Evolutionary conservation across 2,113 vertebrate genomes (phyloP).

Genomic region (Oceanites oceanicus): DNA sequence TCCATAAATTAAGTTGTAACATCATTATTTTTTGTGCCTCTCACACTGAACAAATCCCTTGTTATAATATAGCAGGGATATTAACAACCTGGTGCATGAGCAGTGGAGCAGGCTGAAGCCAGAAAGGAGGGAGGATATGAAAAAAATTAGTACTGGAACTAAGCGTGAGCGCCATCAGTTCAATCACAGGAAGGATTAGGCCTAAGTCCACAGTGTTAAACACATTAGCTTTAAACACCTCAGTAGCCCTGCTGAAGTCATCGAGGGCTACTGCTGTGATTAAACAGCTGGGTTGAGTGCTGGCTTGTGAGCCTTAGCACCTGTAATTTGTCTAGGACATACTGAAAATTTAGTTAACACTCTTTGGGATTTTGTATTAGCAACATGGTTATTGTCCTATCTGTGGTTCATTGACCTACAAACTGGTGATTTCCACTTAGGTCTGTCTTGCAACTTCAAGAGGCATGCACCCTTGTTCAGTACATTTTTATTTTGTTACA

Average conservation of each 20-base stretch:
- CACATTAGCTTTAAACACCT: not conserved
- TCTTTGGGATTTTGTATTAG: not conserved
- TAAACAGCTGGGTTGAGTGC: not conserved
- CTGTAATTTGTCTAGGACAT: not conserved
- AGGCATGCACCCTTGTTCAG: not conserved
- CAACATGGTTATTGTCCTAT: not conserved
- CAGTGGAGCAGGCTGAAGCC: not conserved
- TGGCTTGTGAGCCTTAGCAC: not conserved
- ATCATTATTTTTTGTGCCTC: not conserved
- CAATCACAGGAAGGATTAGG: not conserved
- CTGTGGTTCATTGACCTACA: not conserved
- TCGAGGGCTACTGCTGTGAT: not conserved
- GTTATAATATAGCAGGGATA: not conserved
- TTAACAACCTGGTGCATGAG: not conserved
- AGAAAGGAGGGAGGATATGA: not conserved
- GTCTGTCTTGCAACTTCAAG: not conserved
- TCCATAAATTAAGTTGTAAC: not conserved
- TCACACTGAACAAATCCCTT: not conserved
- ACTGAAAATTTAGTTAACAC: not conserved
- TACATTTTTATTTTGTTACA: not conserved
- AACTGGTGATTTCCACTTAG: not conserved
- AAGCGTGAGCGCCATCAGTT: not conserved
- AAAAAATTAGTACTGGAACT: not conserved
- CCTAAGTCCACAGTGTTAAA: not conserved
- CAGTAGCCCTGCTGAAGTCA: not conserved